Percentiles rank a stretch among this genome's conserved stretches.
These are phyloP conservation scores for Drosophila auraria DNA, from an alignment of 1,140 invertebrate species.

Conservation along the genomic window DNA sequence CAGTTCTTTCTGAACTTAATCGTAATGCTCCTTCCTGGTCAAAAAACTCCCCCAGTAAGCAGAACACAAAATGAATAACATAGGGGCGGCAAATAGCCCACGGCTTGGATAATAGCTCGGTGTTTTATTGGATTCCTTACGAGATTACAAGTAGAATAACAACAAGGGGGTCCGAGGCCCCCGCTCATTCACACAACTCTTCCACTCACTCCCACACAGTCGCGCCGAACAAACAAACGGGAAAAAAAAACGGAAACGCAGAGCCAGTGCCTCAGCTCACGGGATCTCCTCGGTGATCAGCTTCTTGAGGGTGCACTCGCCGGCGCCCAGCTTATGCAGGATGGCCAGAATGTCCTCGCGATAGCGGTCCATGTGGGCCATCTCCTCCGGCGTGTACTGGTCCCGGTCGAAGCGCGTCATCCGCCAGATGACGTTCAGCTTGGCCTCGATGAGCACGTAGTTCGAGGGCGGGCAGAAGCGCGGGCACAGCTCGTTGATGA, in stretches of 20 bases:
- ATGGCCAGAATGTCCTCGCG: slow-evolving; percentile 85
- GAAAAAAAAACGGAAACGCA: not conserved
- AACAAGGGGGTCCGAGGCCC: slow-evolving; percentile 15
- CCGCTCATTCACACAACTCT: slow-evolving; percentile 9
- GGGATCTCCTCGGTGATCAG: slow-evolving; percentile 80
- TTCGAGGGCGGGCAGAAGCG: slow-evolving; percentile 81
- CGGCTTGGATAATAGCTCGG: slow-evolving; percentile 1
- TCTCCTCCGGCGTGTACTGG: slow-evolving; percentile 67
- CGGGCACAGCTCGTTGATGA: slow-evolving; percentile 81
- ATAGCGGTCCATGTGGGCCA: slow-evolving; percentile 80
- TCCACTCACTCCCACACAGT: slow-evolving; percentile 13
- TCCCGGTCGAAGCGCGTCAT: slow-evolving; percentile 69
- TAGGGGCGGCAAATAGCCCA: not conserved
- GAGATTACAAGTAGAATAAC: slow-evolving; percentile 49
- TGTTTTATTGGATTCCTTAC: slow-evolving; percentile 59
- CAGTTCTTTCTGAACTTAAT: too few relatives aligned
- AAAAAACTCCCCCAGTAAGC: too few relatives aligned
- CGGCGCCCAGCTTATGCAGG: slow-evolving; percentile 82
- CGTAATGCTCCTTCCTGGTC: too few relatives aligned
- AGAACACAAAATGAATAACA: not conserved
- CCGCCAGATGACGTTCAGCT: slow-evolving; percentile 82
- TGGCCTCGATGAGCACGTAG: slow-evolving; percentile 80
- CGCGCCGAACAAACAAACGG: not conserved
- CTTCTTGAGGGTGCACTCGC: slow-evolving; percentile 85
- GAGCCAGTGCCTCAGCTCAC: slow-evolving; percentile 27